Base-by-base conservation (phyloP, 2,113 vertebrate genomes). In the Limanda limanda region DNA sequence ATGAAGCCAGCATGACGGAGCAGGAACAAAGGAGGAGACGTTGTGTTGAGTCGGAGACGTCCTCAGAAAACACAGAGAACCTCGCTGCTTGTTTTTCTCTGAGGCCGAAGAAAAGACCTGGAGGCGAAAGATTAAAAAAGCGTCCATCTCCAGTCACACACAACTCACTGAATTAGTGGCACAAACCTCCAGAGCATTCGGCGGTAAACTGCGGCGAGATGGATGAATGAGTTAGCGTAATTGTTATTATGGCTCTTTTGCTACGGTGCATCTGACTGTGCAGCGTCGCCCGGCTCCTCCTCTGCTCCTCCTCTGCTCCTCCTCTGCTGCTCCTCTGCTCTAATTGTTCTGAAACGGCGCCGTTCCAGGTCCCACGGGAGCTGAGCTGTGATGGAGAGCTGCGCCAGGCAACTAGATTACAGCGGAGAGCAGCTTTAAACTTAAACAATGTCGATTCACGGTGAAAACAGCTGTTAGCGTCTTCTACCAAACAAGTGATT, bases 151-250 rank as follows among this genome's bases (percentile, higher is more conserved):
- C 59, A 51, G 77, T 79, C 85, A 62, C 78, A 71, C 54, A 59
- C 74, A 79, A 83, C 76, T 81, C 71, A 79, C 18, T 45, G 68
- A 81, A 84, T 84, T 59, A 81, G 81, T 70, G 51, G 63, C 63
- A 14, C 57, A 58, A 76, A 25, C 20, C 74, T 80, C 63, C 45
- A 11, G 69, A 79, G 78, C 80, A 17, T 52, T 76, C 2, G 1
- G 56, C 42, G 45, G 52, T 48, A 54, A 21, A 54, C 51, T 9
- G 51, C 18, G 18, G 51, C 51, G 76, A 45, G 79, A 78, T 55
- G 80, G 73, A 79, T 84, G 82, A 86, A 64, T 24, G n/a, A 78
- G 71, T 76, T 80, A 27, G 63, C 58, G 27, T 85, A 84, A 85
- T 85, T 71, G 79, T 76, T 82, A 65, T 71, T 76, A 57, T n/a